A percentile compares a stretch with the other conserved stretches of the same genome.
Conservation (phyloP, 2,113 vertebrate genomes). For the Piprites chloris region DNA sequence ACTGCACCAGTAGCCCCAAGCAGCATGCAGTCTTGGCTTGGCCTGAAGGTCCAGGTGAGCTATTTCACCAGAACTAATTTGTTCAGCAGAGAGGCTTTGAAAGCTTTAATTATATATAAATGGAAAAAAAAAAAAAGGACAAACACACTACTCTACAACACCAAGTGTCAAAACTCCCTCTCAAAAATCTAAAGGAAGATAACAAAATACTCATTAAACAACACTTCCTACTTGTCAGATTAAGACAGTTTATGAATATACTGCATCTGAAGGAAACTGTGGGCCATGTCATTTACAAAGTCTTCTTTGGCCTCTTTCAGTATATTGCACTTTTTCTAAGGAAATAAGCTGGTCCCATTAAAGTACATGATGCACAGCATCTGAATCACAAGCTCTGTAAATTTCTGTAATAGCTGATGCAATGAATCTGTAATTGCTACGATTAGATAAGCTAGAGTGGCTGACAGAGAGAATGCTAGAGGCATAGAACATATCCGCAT, state of each 20-base stretch:
- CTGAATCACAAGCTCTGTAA: conserved; percentile 6
- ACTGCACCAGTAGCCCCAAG: not conserved
- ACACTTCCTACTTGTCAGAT: not conserved
- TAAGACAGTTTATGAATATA: not conserved
- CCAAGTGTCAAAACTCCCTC: not conserved
- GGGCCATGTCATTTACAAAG: not conserved
- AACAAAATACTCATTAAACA: not conserved
- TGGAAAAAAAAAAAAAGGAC: not conserved
- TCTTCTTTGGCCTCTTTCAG: not conserved
- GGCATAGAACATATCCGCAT: not conserved
- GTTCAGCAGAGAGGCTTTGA: not conserved
- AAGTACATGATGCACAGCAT: not conserved
- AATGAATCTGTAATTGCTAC: conserved; percentile 53
- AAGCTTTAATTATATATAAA: not conserved
- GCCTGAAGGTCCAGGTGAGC: not conserved
- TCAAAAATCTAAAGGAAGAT: not conserved
- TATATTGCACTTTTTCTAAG: not conserved
- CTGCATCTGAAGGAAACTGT: not conserved
- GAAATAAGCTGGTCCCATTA: not conserved
- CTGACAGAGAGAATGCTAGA: conserved; percentile 34
- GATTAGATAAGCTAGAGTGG: conserved; percentile 38
- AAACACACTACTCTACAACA: not conserved
- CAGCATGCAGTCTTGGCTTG: not conserved
- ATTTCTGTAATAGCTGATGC: conserved; percentile 42
- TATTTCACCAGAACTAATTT: not conserved